Conservation (phyloP, 2,797 vertebrate species). For the Podarcis siculus region DNA sequence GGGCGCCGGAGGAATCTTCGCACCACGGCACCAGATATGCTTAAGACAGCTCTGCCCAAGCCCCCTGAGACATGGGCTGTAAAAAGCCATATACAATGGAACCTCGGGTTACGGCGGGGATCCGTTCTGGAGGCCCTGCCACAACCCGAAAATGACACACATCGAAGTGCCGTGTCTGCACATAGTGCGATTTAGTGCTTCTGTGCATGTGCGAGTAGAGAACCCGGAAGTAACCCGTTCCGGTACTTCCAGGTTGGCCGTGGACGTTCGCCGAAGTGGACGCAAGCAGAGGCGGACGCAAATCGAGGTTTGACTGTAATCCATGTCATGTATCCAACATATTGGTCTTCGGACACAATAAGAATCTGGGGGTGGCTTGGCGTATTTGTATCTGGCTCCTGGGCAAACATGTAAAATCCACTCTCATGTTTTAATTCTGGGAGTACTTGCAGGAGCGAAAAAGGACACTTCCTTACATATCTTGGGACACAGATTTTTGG, state of each 20-base stretch:
- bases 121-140: too few relatives aligned
- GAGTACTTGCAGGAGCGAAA: neutral
- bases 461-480: neutral
- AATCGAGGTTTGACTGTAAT: too few relatives aligned
- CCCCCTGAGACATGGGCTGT: neutral
- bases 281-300: too few relatives aligned
- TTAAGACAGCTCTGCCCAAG: neutral
- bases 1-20: too few relatives aligned
- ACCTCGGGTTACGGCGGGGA: too few relatives aligned
- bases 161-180: too few relatives aligned
- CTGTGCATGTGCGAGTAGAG: accelerated
- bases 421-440: neutral
- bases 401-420: neutral
- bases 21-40: too few relatives aligned
- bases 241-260: too few relatives aligned
- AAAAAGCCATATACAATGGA: neutral
- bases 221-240: too few relatives aligned
- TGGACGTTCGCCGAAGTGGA: accelerated
- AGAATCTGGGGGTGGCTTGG: neutral
- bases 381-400: neutral
- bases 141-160: too few relatives aligned
- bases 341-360: neutral
- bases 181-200: too few relatives aligned
- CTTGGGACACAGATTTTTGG: neutral
- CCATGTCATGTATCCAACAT: too few relatives aligned